Base-by-base conservation (phyloP, 2,113 vertebrate genomes). In the Ramphastos sulfuratus region DNA sequence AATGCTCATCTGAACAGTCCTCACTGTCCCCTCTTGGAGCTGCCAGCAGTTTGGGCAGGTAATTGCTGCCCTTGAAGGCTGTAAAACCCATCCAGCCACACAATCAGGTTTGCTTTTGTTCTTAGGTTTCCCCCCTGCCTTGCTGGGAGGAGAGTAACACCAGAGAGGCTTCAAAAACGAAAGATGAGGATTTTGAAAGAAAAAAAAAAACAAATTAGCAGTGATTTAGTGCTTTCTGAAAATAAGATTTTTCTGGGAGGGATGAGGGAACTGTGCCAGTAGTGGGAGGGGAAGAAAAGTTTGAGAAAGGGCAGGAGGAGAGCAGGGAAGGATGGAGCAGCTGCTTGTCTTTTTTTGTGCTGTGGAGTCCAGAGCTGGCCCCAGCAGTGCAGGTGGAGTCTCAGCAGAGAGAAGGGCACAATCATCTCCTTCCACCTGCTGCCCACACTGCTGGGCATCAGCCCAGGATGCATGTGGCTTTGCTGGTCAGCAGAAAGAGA, bases 91-190 rank as follows among this genome's bases (percentile, higher is more conserved):
- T 2, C 28, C 59, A 27, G 39, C 59, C 4, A 7, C 55, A n/a
- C 71, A 25, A 23, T 20, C 59, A 25, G 18, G 0, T 55, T n/a
- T 9, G n/a, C 7, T 35, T 72, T 70, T 44, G 30, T n/a, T 35
- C 89, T 50, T 48, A 15, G 12, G 4, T 19, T 20, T 24, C 7
- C 12, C 21, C 33, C 4, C 1, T 1, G 2, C 58, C 2, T 21
- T 7, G 30, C 42, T 81, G 0, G 7, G 31, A 52, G 46, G 14
- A 46, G 37, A 67, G 39, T 1, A 3, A 75, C 37, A 39, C 25
- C n/a, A 30, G n/a, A 25, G 4, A 15, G 6, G 37, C 58, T 61
- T 10, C 7, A 52, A 24, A 61, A 76, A 3, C 12, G 6, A 50
- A 54, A 64, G 46, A 10, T 2, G 18, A 2, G 77, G 28, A 56